A percentile compares a stretch with the other conserved stretches of the same genome.
phyloP scores from a whole-genome alignment of 2,888 invertebrate genomes.

The Abrostola tripartita region DNA sequence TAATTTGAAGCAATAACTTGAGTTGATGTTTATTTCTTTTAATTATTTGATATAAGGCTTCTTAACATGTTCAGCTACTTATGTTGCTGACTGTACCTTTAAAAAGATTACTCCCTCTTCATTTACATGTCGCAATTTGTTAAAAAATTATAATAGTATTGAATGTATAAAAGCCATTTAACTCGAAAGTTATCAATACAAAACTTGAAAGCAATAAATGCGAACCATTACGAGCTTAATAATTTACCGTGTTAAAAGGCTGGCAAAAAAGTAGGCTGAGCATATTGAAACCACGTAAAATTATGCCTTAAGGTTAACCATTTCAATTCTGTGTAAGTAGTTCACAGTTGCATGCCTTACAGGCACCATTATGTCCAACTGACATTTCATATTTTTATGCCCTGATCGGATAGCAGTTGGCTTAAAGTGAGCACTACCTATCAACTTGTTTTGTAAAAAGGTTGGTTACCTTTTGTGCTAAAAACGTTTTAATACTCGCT shows the following conservation, averaged over 20 bases:
- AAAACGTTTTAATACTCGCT: too few species aligned
- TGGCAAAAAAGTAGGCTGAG: not conserved
- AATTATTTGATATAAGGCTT: too few species aligned
- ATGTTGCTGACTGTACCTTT: too few species aligned
- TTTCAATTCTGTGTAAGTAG: slow-evolving; percentile 24
- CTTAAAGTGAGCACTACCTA: slow-evolving; percentile 3
- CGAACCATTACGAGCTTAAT: not conserved
- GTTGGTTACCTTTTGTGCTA: not conserved
- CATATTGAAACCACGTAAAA: not conserved
- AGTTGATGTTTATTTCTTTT: too few species aligned
- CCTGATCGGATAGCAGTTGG: slow-evolving; percentile 9
- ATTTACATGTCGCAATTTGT: too few species aligned
- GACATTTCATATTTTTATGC: slow-evolving; percentile 6
- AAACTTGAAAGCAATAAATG: not conserved
- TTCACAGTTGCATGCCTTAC: slow-evolving; percentile 26
- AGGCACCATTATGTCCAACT: slow-evolving; percentile 3
- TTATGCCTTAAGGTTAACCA: slow-evolving; percentile 15
- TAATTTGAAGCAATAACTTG: too few species aligned
- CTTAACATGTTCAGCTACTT: too few species aligned
- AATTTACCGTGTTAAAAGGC: slow-evolving; percentile 10
- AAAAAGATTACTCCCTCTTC: too few species aligned
- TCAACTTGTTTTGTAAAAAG: slow-evolving; percentile 45
- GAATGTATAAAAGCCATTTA: too few species aligned
- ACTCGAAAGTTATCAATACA: not conserved
- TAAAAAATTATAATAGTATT: too few species aligned